A percentile compares a stretch with the other conserved stretches of the same genome.
Evolutionary conservation across 2,888 invertebrate genomes (phyloP).

Genomic region (Serripes groenlandicus): DNA sequence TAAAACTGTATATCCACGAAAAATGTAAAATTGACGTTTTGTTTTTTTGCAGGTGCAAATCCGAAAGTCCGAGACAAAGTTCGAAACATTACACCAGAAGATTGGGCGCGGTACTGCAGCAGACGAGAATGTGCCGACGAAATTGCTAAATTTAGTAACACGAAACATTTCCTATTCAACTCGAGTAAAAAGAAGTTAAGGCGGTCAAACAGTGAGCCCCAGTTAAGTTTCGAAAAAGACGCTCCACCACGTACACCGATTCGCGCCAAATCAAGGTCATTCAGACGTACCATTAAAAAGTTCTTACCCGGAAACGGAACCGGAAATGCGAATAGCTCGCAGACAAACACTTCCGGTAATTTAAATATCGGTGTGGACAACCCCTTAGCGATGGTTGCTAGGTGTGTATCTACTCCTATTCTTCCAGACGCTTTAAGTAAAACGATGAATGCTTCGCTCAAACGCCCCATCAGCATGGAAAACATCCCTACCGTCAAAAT

Average conservation of each 20-base stretch:
- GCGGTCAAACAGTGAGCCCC: slow-evolving; percentile 89
- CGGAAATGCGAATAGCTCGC: slow-evolving; percentile 26
- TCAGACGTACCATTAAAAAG: slow-evolving; percentile 76
- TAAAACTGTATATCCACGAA: too few relatives aligned
- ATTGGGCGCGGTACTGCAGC: slow-evolving; percentile 92
- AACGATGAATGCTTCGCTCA: slow-evolving; percentile 54
- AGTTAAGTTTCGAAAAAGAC: slow-evolving; percentile 70
- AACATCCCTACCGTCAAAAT: slow-evolving; percentile 79
- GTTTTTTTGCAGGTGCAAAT: slow-evolving; percentile 89
- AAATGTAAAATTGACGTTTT: not conserved
- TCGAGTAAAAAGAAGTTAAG: slow-evolving; percentile 73
- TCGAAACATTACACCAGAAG: slow-evolving; percentile 90
- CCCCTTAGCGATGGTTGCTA: slow-evolving; percentile 77
- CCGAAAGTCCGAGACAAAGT: slow-evolving; percentile 90
- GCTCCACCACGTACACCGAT: slow-evolving; percentile 57
- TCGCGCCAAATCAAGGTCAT: slow-evolving; percentile 66
- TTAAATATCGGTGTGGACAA: slow-evolving; percentile 59
- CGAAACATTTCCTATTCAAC: slow-evolving; percentile 81
- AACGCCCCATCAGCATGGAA: slow-evolving; percentile 76
- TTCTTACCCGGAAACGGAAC: slow-evolving; percentile 70
- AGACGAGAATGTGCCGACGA: slow-evolving; percentile 91
- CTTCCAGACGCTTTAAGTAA: slow-evolving; percentile 73
- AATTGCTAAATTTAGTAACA: slow-evolving; percentile 89
- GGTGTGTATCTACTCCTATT: slow-evolving; percentile 80
- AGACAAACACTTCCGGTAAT: slow-evolving; percentile 20